Evolutionary conservation across 2,113 vertebrate species (phyloP), one percentile per base, ranked within the genome.

Genomic region (Hippocampus barbouri): DNA sequence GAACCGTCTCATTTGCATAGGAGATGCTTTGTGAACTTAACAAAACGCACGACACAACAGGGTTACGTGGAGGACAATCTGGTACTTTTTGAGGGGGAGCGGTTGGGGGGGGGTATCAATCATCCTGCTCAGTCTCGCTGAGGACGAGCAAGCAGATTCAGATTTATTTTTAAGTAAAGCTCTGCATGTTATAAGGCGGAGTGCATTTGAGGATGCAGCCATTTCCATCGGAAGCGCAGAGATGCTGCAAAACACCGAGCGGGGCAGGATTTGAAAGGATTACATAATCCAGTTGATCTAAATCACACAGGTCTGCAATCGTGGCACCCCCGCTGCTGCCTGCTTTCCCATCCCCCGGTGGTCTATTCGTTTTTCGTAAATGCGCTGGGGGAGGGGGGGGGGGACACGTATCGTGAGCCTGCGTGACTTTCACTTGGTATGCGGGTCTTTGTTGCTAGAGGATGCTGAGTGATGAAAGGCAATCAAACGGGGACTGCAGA

Each of bases 241-340:
- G 77, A 41, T 76, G 76, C 81, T 82, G 85, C 83, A 72, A 73
- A 75, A 81, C 78, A 83, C 66, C n/a, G 73, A 68, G 64, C 34
- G 82, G 72, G 78, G 34, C 63, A 64, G 73, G 78, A 86, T 87
- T 79, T 85, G 83, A 85, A 76, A 72, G 81, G 84, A 85, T 91
- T 90, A 89, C 81, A 89, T 90, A 87, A 91, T 85, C 79, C 76
- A 81, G 72, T 73, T 79, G 69, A 69, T 72, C 68, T 75, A 73
- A 76, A 30, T 79, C 84, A 78, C 70, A 11, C 63, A 73, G 65
- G 72, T 51, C 76, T 61, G 71, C 72, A 76, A 60, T 78, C 40
- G 60, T 69, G 61, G 61, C 68, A 18, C 68, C 78, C 79, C 82
- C 76, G 76, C 71, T 74, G 76, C 70, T 74, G 76, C 70, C 76